These are phyloP conservation scores for Tiphia femorata DNA, from an alignment of 2,888 invertebrate species.

Conservation along the genomic window DNA sequence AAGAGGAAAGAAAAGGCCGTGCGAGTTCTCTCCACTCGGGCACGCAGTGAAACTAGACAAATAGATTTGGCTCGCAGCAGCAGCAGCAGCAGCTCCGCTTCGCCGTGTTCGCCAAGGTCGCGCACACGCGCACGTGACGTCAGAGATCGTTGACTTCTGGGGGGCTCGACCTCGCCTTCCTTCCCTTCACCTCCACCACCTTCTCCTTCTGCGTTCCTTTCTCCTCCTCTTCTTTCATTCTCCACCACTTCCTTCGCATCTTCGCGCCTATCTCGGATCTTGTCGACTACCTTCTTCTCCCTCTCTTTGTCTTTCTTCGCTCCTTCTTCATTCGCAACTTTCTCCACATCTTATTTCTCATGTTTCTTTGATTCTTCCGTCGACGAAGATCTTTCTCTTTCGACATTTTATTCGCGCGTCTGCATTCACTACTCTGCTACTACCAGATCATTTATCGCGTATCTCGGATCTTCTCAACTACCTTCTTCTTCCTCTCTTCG, in stretches of 20 bases:
- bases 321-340: too few species aligned
- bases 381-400: constrained; percentile 2
- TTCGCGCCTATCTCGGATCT: background rate
- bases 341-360: background rate
- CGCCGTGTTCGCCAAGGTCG: constrained; percentile 62
- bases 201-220: constrained; percentile 21
- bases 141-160: constrained; percentile 64
- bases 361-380: background rate
- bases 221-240: constrained; percentile 11
- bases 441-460: background rate
- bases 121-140: constrained; percentile 52
- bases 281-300: background rate
- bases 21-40: too few species aligned
- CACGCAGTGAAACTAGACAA: constrained; percentile 43
- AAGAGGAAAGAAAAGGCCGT: too few species aligned
- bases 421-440: background rate
- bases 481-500: background rate
- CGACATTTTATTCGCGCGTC: background rate
- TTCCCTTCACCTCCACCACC: constrained; percentile 35
- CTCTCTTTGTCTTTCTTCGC: constrained; percentile 3
- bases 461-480: too few species aligned
- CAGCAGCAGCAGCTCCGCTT: constrained; percentile 37
- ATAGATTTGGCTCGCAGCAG: constrained; percentile 51
- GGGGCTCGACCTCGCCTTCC: constrained; percentile 59
- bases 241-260: too few species aligned